Base-by-base conservation (phyloP, 2,888 invertebrate species). In the Agrotis exclamationis region DNA sequence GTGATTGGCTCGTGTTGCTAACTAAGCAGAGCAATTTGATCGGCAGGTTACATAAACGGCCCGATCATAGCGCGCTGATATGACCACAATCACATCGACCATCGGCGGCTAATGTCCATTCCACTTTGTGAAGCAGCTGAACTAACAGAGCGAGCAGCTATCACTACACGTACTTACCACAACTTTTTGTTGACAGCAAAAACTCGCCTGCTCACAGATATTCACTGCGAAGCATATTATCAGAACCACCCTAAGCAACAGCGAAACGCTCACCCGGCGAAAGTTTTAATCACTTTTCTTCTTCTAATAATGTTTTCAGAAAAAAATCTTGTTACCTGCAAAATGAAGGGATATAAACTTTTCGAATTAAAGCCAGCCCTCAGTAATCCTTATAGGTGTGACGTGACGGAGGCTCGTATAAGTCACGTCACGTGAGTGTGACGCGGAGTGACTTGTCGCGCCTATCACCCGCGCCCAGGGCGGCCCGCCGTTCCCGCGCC, bases 241-340 rank as follows among this genome's bases (percentile, higher is more conserved):
- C 44, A 47, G 14, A 14, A 7, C 20, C 53, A 39, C 11, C 20
- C 9, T 16, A 6, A 45, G 28, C 45, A 51, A 16, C 20, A 6
- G 20, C 24, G 48, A 16, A 54, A 48, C 48, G 70, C 48, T 71
- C 44, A 71, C 22, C n/a, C n/a, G 33, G 63, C 16, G 18, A 63
- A 71, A 63, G 63, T 72, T 72, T 57, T 63, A 63, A 72, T 72
- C 48, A 72, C 56, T 73, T 73, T 72, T 64, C 33, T 72, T 63
- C 13, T 63, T 44, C n/a, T 48, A 63, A 56, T 63, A 71, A 45
- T 50, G 33, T 72, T 72, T 14, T n/a, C 9, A 63, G 22, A 70
- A 70, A 60, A 60, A 48, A 50, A 47, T 14, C 28, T 33, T 44
- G n/a, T 16, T 63, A 24, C 33, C 48, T 3, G 63, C 13, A 44